A percentile compares a stretch with the other conserved stretches of the same genome.
Evolutionary conservation across 2,888 invertebrate species (phyloP).

Genomic region (Melanargia galathea): DNA sequence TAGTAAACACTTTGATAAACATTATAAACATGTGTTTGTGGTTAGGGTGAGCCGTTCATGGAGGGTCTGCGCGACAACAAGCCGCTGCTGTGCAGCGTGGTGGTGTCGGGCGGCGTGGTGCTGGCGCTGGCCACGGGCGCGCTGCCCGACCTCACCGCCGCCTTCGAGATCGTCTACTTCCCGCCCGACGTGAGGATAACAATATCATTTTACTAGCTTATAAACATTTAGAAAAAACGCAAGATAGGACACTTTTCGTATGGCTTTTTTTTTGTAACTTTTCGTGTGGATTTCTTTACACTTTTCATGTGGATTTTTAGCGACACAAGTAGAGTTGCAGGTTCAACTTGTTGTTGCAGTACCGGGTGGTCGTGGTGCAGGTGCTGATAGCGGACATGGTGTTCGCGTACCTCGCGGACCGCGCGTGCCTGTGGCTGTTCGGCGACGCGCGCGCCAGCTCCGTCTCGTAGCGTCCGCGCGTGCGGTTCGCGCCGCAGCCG

Average conservation of each 20-base stretch:
- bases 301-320: no score
- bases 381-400: slow-evolving; percentile 93
- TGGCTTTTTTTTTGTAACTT: no score
- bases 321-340: no score
- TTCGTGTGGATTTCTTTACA: no score
- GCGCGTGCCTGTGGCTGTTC: slow-evolving; percentile 91
- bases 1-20: no score
- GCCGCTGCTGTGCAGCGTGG: slow-evolving; percentile 94
- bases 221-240: no score
- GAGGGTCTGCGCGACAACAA: slow-evolving; percentile 96
- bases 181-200: slow-evolving; percentile 89
- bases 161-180: slow-evolving; percentile 98
- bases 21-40: not conserved
- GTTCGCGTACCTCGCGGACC: slow-evolving; percentile 92
- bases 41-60: slow-evolving; percentile 99
- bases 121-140: slow-evolving; percentile 92
- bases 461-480: slow-evolving; percentile 41
- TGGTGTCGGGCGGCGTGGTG: slow-evolving; percentile 91
- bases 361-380: slow-evolving; percentile 91
- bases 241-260: no score
- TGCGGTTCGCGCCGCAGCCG: slow-evolving; percentile 7
- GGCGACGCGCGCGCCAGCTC: slow-evolving; percentile 86
- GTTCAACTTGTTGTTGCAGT: slow-evolving; percentile 83
- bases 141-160: slow-evolving; percentile 89
- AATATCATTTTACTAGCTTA: no score